These are phyloP conservation scores for Pogonophryne albipinna DNA, from an alignment of 2,797 vertebrate species.

Conservation along the genomic window DNA sequence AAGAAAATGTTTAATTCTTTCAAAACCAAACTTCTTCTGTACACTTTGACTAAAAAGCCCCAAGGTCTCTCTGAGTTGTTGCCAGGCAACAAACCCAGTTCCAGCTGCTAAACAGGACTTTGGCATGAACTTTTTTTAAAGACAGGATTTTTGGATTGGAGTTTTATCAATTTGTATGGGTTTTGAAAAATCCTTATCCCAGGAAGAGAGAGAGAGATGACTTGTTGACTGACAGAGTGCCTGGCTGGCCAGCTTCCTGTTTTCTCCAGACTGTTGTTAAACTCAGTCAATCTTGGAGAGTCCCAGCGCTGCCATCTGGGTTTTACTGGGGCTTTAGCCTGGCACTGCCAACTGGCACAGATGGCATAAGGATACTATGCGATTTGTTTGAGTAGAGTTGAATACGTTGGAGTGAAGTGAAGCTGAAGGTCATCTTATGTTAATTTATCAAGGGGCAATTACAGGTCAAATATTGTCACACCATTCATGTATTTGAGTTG, in stretches of 20 bases:
- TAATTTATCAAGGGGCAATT: neutral
- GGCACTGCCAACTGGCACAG: slow-evolving; percentile 64
- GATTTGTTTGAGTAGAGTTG: slow-evolving; percentile 41
- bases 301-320: slow-evolving; percentile 70
- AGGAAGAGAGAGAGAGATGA: slow-evolving; percentile 15
- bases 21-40: slow-evolving; percentile 7
- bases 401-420: slow-evolving; percentile 22
- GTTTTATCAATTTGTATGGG: neutral
- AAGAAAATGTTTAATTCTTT: neutral
- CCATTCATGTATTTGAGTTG: too few relatives aligned
- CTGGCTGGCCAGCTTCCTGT: slow-evolving; percentile 52
- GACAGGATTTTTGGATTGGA: neutral
- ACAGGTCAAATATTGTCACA: too few relatives aligned
- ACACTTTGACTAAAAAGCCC: neutral
- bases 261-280: slow-evolving; percentile 74
- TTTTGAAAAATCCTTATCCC: neutral
- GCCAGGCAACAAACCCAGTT: slow-evolving; percentile 34
- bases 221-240: slow-evolving; percentile 43
- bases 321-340: slow-evolving; percentile 60
- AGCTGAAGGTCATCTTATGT: slow-evolving; percentile 6
- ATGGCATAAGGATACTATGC: slow-evolving; percentile 68
- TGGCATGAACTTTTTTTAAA: neutral
- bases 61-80: slow-evolving; percentile 29
- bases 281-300: slow-evolving; percentile 72
- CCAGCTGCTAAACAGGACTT: slow-evolving; percentile 16